Conservation (phyloP, 2,113 vertebrate species). For the Sus scrofa region DNA sequence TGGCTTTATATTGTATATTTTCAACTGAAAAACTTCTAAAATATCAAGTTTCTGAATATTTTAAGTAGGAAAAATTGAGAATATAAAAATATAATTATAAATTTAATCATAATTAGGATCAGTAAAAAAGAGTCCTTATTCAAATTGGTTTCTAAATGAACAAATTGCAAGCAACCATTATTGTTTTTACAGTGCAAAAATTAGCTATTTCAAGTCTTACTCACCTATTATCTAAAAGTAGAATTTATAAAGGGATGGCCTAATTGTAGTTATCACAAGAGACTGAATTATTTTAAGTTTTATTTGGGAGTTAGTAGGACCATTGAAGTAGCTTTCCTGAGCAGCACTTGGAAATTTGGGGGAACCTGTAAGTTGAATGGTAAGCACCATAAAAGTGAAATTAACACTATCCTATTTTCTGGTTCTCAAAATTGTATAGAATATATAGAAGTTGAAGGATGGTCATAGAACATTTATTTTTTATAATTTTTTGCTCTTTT, state of each 20-base stretch:
- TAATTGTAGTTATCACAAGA: background rate
- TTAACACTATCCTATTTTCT: background rate
- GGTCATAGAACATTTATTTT: background rate
- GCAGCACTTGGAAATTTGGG: background rate
- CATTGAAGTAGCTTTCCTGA: background rate
- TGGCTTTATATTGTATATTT: background rate
- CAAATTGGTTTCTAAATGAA: background rate
- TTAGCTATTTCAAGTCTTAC: background rate
- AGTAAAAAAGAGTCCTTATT: background rate
- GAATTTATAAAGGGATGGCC: background rate
- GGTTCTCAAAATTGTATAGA: background rate
- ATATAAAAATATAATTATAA: background rate
- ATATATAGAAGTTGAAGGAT: background rate
- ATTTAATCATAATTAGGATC: background rate
- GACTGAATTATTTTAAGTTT: background rate
- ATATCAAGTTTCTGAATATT: background rate
- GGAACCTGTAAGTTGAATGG: background rate
- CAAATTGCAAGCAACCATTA: background rate
- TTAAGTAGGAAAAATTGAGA: background rate
- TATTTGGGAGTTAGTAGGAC: background rate
- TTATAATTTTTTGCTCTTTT: too few species aligned
- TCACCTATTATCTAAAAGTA: background rate
- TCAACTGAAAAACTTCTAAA: background rate
- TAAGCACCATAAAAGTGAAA: background rate
- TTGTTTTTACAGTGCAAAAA: background rate